These are phyloP conservation scores for Notarius quadriscutis DNA, from an alignment of 2,113 vertebrate genomes.

Conservation along the genomic window DNA sequence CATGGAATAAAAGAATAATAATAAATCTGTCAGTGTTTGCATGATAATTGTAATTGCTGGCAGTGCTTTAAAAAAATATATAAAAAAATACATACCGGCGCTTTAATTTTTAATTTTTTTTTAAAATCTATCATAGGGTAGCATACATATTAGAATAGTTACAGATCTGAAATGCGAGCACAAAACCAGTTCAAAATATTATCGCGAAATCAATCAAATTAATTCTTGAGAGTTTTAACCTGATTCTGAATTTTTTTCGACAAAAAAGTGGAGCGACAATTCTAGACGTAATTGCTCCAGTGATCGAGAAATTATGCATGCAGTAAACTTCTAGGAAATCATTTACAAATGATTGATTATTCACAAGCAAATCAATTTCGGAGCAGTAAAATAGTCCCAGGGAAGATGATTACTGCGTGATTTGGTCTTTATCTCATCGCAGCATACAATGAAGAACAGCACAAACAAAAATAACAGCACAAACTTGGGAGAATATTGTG, in stretches of 20 bases:
- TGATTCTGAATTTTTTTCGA: too few species aligned
- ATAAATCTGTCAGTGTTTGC: background rate
- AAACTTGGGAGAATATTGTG: constrained; percentile 1
- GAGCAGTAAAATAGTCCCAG: background rate
- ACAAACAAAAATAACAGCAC: background rate
- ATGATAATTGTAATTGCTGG: background rate
- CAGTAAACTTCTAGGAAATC: background rate
- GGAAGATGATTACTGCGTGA: background rate
- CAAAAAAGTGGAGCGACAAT: background rate
- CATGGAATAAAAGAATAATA: background rate
- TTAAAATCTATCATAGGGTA: background rate
- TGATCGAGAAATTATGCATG: background rate
- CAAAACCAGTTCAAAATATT: background rate
- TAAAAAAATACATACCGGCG: background rate
- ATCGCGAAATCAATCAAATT: background rate
- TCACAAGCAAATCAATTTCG: background rate
- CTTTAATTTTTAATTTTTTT: background rate
- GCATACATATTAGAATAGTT: background rate
- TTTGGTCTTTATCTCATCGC: background rate
- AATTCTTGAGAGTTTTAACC: too few species aligned
- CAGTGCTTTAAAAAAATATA: background rate
- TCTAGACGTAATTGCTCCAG: background rate
- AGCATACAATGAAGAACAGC: background rate
- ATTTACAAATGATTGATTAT: background rate
- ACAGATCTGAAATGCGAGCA: too few species aligned